Evolutionary conservation across 23 tunicate genomes (phyloP), one percentile per base, ranked within the genome.

Genomic region (Styela clava): DNA sequence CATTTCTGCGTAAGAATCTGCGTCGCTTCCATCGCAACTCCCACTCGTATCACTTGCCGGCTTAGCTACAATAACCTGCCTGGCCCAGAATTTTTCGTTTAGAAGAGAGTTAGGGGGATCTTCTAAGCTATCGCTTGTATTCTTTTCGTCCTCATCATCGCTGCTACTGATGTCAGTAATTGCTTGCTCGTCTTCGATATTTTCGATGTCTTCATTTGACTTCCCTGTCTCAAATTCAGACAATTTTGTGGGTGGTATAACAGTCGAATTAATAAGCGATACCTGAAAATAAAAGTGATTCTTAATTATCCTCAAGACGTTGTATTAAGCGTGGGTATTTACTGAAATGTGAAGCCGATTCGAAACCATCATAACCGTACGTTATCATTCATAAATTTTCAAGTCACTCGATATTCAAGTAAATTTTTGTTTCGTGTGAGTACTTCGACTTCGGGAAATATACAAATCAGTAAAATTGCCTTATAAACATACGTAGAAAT

Each of bases 51-150:
- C 77, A 16, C 77, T 71, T 20, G 77, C 34, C 16, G 32, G 35
- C 16, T 71, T 71, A 16, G 32, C 32, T 3, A 71, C 77, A 3
- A 22, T 71, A 5, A 71, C 37, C 16, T 71, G 77, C 34, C 77
- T 71, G 16, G 77, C 32, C 35, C 77, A 71, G 77, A 71, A 71
- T 71, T 27, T 71, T 32, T 71, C 77, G 35, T 33, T 31, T 7
- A 22, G 5, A 3, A 27, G 35, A 3, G 32, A 34, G 16, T 71
- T 71, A 44, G 56, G 56, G 12, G 56, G 56, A 44, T 44, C 56
- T 44, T 44, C 56, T 12, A 44, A 44, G 12, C 56, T 44, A 12
- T 44, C 56, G 12, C 56, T 44, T 7, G 56, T 5, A 44, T 7
- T 44, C 12, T 44, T 44, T 44, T 44, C 56, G 7, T 44, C 56